Percentiles rank a stretch among this genome's conserved stretches.
These are phyloP conservation scores for Phragmatobia fuliginosa DNA, from an alignment of 2,888 invertebrate genomes.

Conservation along the genomic window DNA sequence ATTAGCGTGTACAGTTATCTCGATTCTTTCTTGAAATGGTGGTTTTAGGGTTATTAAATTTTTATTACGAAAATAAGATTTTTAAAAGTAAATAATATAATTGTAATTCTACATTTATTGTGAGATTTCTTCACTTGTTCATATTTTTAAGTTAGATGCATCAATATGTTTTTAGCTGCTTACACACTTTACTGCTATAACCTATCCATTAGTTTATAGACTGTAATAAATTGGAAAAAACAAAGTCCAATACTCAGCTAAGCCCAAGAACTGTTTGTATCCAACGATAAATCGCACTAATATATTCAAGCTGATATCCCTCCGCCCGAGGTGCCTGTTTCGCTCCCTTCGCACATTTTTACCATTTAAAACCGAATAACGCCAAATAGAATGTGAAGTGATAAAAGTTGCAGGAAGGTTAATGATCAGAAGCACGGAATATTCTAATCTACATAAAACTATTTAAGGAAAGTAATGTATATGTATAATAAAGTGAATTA, in stretches of 20 bases:
- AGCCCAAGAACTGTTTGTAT: constrained; percentile 59
- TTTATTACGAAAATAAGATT: neutral
- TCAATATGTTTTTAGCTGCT: neutral
- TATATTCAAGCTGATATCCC: constrained; percentile 62
- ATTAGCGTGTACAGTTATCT: neutral
- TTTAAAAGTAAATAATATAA: neutral
- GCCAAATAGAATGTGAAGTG: constrained; percentile 60
- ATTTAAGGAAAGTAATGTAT: neutral
- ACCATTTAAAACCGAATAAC: constrained; percentile 60
- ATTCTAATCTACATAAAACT: constrained; percentile 58
- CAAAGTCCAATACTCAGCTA: constrained; percentile 42
- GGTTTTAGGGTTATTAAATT: too few species aligned
- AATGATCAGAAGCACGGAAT: constrained; percentile 68
- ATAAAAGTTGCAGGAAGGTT: constrained; percentile 68
- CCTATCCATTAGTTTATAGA: constrained; percentile 23
- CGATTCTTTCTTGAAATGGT: too few species aligned
- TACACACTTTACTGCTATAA: neutral
- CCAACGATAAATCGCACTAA: constrained; percentile 62
- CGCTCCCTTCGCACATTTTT: constrained; percentile 59
- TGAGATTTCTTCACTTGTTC: too few species aligned
- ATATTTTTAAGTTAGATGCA: neutral
- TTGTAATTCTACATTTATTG: neutral
- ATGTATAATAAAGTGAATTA: neutral
- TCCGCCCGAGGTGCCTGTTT: constrained; percentile 37
- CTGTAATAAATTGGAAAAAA: constrained; percentile 23